Base-by-base conservation (phyloP, 2,113 vertebrate species). In the Syngnathus scovelli region DNA sequence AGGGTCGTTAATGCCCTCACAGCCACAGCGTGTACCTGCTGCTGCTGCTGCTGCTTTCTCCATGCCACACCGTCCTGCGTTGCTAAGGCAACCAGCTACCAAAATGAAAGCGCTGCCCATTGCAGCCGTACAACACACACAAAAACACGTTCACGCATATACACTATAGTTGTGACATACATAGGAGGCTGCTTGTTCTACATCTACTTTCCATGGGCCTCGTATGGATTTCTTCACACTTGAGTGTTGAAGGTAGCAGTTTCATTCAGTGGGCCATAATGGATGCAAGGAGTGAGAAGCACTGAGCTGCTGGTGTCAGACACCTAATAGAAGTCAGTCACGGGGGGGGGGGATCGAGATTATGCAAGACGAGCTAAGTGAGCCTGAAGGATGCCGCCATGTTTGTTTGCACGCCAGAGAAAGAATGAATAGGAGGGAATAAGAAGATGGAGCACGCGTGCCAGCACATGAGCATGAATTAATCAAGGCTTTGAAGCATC, bases 401-500 rank as follows among this genome's bases (percentile, higher is more conserved):
- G 39, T 27, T 62, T 62, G 21, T 27, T 41, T 23, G n/a, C 0
- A 21, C 6, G 21, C 21, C 46, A 49, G 11, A 6, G 6, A 51
- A 54, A n/a, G 16, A n/a, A 54, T 39, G 16, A 37, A 66, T 39
- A 16, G 63, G 27, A 33, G 27, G 3, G 19, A 66, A 66, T 36
- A 66, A 74, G 65, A 39, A n/a, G 64, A 48, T 18, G 33, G 60
- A 66, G 2, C 58, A 36, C 63, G 23, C 61, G 73, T 63, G 56
- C 38, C 19, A 61, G 51, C 58, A 54, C 66, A 67, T 44, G 33
- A 59, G 70, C 55, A 61, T 75, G 74, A 83, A 70, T 83, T 87
- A 84, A 87, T 88, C 74, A 87, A 83, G 78, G 80, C 81, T 83
- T 87, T 87, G 82, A 88, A 88, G 83, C 82, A 84, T 85, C 75